Evolutionary conservation across 2,113 vertebrate genomes (phyloP), one percentile per base, ranked within the genome.

Genomic region (Sinocyclocheilus maitianheensis): DNA sequence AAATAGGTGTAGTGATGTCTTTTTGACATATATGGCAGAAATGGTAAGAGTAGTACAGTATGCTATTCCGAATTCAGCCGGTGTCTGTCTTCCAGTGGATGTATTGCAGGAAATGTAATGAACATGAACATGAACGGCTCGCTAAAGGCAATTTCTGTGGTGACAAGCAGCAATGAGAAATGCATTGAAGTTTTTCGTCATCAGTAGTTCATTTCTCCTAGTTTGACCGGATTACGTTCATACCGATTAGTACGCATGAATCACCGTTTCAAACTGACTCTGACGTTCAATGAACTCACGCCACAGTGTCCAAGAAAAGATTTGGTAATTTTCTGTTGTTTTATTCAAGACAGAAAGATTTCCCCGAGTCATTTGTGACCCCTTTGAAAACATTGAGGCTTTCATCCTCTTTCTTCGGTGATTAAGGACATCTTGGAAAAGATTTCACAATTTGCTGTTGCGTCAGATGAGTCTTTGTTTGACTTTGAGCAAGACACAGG

Each of bases 401-500:
- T 81, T 63, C 58, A 43, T 24, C 13, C n/a, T 16, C 79, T 26
- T 67, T 26, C 18, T 55, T 58, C 9, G 1, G 60, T 51, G 79
- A 67, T 67, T 18, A 65, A 46, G 6, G 34, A 67, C 62, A 51
- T 63, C n/a, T 67, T 46, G 9, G 62, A 30, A 51, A 26, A 81
- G n/a, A 81, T 51, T 51, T 67, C 3, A 11, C 65, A 37, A 53
- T 55, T 53, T 53, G 26, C 10, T 9, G 16, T 11, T 37, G 24
- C 26, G 6, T 80, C 34, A 43, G 34, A 63, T n/a, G 13, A 43
- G 55, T 43, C 37, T 65, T 24, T 14, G 18, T 53, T 71, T 46
- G 63, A 48, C 11, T 53, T 71, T 46, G 53, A 48, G n/a, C 75
- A 71, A 84, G 83, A 84, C 51, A n/a, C n/a, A 14, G 81, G 72